These are phyloP conservation scores for Zosterops borbonicus DNA, from an alignment of 2,113 vertebrate species.

Conservation along the genomic window DNA sequence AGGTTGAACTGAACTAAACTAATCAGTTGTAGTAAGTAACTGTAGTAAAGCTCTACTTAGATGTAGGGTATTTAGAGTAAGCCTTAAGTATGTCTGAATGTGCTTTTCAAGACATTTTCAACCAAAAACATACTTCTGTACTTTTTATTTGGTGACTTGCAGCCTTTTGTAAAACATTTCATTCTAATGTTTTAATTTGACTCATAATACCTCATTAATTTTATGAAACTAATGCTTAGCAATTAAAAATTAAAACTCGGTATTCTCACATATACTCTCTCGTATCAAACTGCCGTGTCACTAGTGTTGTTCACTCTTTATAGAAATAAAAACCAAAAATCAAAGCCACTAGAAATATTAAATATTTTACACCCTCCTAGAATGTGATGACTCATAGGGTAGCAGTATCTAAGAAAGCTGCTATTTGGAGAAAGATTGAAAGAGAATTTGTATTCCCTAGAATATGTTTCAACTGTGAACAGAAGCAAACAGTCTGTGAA, in stretches of 20 bases:
- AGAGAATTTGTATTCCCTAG: not conserved
- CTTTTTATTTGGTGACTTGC: not conserved
- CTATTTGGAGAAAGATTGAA: not conserved
- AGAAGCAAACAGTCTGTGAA: not conserved
- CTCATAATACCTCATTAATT: not conserved
- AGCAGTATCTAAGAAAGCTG: not conserved
- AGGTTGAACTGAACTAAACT: not conserved
- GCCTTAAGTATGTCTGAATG: not conserved
- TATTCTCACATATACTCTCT: not conserved
- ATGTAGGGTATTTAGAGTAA: not conserved
- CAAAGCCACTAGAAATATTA: not conserved
- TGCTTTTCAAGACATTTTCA: not conserved
- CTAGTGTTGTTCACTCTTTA: not conserved
- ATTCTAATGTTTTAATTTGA: not conserved
- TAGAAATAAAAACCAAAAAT: not conserved
- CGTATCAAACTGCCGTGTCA: not conserved
- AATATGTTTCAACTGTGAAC: not conserved
- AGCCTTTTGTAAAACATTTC: not conserved
- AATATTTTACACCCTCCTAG: not conserved
- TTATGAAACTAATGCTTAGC: not conserved
- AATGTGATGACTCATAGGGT: not conserved
- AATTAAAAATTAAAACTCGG: not conserved
- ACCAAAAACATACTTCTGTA: not conserved
- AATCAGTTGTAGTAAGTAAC: not conserved
- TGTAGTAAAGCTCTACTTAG: not conserved